Conservation (phyloP, 2,888 invertebrate genomes). For the Pomacea canaliculata region DNA sequence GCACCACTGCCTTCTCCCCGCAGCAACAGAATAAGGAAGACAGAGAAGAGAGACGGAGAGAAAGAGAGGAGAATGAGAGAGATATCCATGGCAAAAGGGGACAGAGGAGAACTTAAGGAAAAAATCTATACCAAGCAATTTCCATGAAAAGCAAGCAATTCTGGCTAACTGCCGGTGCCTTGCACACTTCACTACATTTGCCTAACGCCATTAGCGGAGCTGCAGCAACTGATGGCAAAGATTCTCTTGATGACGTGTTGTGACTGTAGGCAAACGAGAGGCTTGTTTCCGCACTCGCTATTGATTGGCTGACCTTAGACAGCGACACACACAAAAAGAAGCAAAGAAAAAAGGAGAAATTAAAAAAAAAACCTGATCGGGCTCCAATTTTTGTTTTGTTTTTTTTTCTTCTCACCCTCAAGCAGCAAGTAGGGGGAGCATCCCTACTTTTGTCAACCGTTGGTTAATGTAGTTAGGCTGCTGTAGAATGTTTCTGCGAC, state of each 20-base stretch:
- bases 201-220: not conserved
- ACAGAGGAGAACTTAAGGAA: not conserved
- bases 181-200: conserved; percentile 6
- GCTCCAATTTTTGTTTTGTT: too few species aligned
- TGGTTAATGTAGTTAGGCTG: too few species aligned
- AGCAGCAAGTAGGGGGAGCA: too few species aligned
- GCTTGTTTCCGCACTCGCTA: conserved; percentile 5
- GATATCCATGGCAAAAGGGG: not conserved
- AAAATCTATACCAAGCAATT: conserved; percentile 12
- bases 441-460: too few species aligned
- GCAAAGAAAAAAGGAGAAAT: not conserved
- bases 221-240: not conserved
- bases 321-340: not conserved
- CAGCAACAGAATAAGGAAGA: too few species aligned
- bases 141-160: conserved; percentile 15
- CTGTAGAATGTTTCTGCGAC: too few species aligned
- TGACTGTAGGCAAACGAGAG: conserved; percentile 3
- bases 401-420: too few species aligned
- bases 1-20: too few species aligned
- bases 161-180: conserved; percentile 5
- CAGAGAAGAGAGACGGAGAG: not conserved
- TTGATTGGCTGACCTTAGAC: not conserved
- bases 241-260: not conserved
- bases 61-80: conserved; percentile 1
- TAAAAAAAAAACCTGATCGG: too few species aligned